phyloP scores from a whole-genome alignment of 2,888 invertebrate species.

The Melanophora roralis region DNA sequence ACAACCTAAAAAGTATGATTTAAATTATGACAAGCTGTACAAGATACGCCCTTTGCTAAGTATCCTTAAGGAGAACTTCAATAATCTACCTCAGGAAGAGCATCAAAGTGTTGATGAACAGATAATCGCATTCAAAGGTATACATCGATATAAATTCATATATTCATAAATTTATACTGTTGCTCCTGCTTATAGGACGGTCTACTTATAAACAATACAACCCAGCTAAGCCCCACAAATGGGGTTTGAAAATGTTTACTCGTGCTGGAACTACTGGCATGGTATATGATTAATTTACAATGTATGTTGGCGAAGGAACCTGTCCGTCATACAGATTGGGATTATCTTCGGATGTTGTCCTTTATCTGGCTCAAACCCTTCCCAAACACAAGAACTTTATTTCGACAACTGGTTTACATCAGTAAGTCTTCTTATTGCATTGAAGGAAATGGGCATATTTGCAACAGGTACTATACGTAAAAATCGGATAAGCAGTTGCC shows the following conservation, averaged over 20 bases:
- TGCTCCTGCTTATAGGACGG: conserved; percentile 49
- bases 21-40: conserved; percentile 49
- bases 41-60: conserved; percentile 53
- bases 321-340: conserved; percentile 1
- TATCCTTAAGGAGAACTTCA: conserved; percentile 45
- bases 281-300: conserved; percentile 2
- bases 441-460: conserved; percentile 50
- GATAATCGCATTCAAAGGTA: conserved; percentile 47
- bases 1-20: conserved; percentile 34
- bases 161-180: conserved; percentile 35
- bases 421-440: conserved; percentile 46
- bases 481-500: conserved; percentile 49
- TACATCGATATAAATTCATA: conserved; percentile 28
- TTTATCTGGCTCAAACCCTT: background rate
- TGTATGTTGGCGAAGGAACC: conserved; percentile 6
- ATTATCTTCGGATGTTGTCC: conserved; percentile 13
- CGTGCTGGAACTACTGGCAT: conserved; percentile 23
- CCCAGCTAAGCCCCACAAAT: conserved; percentile 60
- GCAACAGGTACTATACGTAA: conserved; percentile 46
- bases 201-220: conserved; percentile 55
- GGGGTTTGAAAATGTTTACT: conserved; percentile 44
- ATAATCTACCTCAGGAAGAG: conserved; percentile 57
- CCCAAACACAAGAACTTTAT: too few species aligned
- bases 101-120: conserved; percentile 63
- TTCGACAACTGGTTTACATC: conserved; percentile 59